Conservation (phyloP, 2,797 vertebrate genomes). For the Argyrosomus regius region DNA sequence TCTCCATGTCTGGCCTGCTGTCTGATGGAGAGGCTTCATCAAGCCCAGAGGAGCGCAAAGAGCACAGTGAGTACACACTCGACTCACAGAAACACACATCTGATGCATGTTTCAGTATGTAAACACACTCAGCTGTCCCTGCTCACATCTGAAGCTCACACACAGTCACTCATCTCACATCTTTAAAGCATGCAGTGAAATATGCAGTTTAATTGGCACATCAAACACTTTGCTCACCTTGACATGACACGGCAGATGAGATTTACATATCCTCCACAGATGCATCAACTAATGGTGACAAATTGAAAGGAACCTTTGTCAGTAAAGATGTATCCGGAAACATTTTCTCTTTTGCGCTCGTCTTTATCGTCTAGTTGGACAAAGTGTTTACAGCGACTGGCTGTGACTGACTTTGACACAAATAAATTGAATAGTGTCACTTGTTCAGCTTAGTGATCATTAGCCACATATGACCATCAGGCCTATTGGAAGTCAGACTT, state of each 20-base stretch:
- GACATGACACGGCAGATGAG: conserved; percentile 39
- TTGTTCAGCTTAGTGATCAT: conserved; percentile 82
- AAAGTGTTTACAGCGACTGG: conserved; percentile 67
- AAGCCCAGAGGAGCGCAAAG: conserved; percentile 95
- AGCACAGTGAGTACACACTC: conserved; percentile 92
- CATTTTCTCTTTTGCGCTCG: conserved; percentile 47
- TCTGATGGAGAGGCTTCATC: conserved; percentile 94
- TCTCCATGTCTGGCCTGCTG: conserved; percentile 97
- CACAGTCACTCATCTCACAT: conserved; percentile 28
- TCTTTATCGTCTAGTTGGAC: conserved; percentile 55
- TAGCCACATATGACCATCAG: conserved; percentile 83
- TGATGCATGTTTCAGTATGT: not conserved
- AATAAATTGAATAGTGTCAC: conserved; percentile 77
- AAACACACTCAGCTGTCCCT: not conserved
- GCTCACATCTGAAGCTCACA: conserved; percentile 17
- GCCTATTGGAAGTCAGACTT: conserved; percentile 75
- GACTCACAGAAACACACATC: conserved; percentile 12
- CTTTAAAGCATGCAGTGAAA: conserved; percentile 35
- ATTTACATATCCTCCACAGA: conserved; percentile 49
- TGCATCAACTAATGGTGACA: conserved; percentile 52
- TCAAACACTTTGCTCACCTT: conserved; percentile 37
- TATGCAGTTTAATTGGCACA: conserved; percentile 38
- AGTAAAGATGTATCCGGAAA: conserved; percentile 37
- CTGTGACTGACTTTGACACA: conserved; percentile 68
- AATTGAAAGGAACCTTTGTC: conserved; percentile 66